Base-by-base conservation (phyloP, 2,888 invertebrate species). In the Pandemis cinnamomeana region DNA sequence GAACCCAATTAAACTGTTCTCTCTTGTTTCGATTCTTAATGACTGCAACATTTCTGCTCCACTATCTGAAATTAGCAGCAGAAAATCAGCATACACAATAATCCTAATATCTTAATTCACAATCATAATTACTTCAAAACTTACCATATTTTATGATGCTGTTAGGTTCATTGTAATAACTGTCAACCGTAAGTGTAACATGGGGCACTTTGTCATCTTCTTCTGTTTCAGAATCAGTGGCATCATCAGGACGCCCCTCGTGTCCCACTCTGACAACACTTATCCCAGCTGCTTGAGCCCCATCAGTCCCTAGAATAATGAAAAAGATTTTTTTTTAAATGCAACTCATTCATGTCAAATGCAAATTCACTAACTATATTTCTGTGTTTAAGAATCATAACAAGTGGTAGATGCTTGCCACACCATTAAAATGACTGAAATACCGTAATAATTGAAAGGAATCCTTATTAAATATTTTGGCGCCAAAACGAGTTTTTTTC, bases 181-280 rank as follows among this genome's bases (percentile, higher is more conserved):
- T 95, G 83, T 96, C 96, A 36, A 96, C 95, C 66, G 95, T 95
- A 5, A 96, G 88, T 67, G 96, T 96, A 1, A 96, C 94, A 85
- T 96, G 95, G 75, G 95, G 95, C 36, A 95, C 93, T 79, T 95
- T 95, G 81, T 95, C 95, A 85, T 95, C 95, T 75, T 95, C 95
- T 76, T 95, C 95, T 79, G 89, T 91, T 82, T 95, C 95, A 72
- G 95, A 94, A 75, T 95, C 95, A 53, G 95, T 95, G 62, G 95
- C 95, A 83, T 95, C 94, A 80, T 95, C 95, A 10, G 93, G 92
- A 78, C 87, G 87, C 10, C 94, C 93, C 82, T 94, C 93, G 80
- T 94, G 94, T 2, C 94, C 95, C 72, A 96, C 90, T 55, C 95
- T 89, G 42, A 96, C 95, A 60, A 96, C 95, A 88, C 96, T 96